phyloP scores from a whole-genome alignment of 2,113 vertebrate genomes.

The Sinocyclocheilus maitianheensis region DNA sequence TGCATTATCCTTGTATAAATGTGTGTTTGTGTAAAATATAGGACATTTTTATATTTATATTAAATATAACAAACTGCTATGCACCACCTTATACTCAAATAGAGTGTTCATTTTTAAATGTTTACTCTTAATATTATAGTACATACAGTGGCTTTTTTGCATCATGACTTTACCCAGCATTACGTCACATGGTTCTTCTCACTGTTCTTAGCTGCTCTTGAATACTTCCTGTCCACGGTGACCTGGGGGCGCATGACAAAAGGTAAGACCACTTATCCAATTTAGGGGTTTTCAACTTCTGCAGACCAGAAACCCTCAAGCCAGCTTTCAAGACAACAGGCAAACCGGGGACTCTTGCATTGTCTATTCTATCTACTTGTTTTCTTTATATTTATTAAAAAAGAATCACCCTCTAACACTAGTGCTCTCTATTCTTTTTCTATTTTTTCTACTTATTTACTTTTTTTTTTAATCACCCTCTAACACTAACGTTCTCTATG shows the following conservation, averaged over 20 bases:
- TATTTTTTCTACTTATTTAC: neutral
- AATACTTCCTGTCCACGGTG: constrained; percentile 79
- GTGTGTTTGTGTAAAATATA: neutral
- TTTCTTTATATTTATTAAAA: neutral
- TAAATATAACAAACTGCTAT: neutral
- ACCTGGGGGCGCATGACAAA: constrained; percentile 78
- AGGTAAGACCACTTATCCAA: constrained; percentile 28
- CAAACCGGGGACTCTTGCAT: neutral
- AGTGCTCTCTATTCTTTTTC: neutral
- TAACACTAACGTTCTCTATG: neutral
- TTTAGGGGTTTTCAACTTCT: neutral
- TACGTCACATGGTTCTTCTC: too few relatives aligned
- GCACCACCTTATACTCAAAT: neutral
- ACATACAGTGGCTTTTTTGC: neutral
- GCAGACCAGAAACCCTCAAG: neutral
- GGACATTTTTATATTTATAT: neutral
- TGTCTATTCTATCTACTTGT: too few relatives aligned
- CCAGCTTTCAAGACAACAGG: neutral
- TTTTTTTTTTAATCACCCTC: neutral
- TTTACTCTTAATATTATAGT: neutral
- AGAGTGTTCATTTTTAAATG: neutral
- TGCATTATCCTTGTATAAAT: too few relatives aligned
- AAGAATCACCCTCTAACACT: neutral
- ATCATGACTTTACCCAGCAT: neutral
- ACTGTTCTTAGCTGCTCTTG: constrained; percentile 80